A percentile compares a stretch with the other conserved stretches of the same genome.
phyloP scores from a whole-genome alignment of 2,113 vertebrate genomes.

The Nansenia antarctica region DNA sequence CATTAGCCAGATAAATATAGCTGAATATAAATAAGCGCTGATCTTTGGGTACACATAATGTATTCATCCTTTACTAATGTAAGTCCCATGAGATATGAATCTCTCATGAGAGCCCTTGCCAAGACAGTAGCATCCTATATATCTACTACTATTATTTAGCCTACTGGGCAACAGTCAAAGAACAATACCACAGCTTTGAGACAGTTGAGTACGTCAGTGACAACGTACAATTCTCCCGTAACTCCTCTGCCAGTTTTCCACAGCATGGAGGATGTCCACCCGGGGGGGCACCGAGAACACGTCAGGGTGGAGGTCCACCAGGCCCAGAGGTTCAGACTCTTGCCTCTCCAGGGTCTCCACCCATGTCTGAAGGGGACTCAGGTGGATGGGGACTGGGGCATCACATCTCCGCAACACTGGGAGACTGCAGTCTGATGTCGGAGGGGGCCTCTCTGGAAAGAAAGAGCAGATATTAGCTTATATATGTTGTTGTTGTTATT shows the following conservation, averaged over 20 bases:
- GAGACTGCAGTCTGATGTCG: conserved; percentile 51
- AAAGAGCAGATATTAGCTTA: no score
- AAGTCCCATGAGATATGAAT: no score
- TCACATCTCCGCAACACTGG: conserved; percentile 79
- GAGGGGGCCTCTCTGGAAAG: conserved; percentile 55
- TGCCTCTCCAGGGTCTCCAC: conserved; percentile 75
- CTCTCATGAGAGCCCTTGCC: no score
- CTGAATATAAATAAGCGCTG: background rate
- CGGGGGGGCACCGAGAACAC: conserved; percentile 81
- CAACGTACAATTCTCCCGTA: conserved; percentile 87
- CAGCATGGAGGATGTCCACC: conserved; percentile 83
- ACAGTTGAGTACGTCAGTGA: background rate
- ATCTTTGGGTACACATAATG: background rate
- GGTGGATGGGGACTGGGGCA: conserved; percentile 64
- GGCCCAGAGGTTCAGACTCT: conserved; percentile 71
- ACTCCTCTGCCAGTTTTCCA: conserved; percentile 85
- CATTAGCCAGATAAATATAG: background rate
- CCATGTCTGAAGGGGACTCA: conserved; percentile 77
- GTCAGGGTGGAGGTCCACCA: conserved; percentile 86
- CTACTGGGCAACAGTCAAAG: background rate
- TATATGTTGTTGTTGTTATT: no score
- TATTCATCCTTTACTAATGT: background rate
- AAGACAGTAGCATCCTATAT: no score
- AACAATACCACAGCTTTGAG: background rate
- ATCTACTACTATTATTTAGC: background rate